Base-by-base conservation (phyloP, 2,797 vertebrate genomes). In the Tinamus major region DNA sequence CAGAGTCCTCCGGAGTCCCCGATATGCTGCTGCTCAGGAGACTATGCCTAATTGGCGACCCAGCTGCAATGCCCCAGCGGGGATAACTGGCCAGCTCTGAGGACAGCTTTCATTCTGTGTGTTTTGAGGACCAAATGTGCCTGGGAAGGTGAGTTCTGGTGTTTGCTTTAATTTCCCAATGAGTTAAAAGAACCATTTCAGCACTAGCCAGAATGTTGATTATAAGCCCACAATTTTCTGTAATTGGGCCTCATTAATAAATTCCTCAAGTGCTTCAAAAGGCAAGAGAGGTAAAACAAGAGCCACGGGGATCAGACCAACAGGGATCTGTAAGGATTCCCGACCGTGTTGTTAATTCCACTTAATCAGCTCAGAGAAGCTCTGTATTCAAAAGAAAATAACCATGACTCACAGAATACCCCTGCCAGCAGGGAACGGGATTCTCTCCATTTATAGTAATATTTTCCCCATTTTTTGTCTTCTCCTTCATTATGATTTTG, bases 221-320 rank as follows among this genome's bases (percentile, higher is more conserved):
- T 94, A 91, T 88, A 97, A 97, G 91, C 63, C 77, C 92, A 87
- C 90, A 93, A 62, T 95, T 89, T 96, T 95, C 93, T 85, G 35
- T 97, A 97, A 97, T 96, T 97, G 91, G 96, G 75, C 70, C 97
- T 98, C 97, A 97, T 98, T 97, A 98, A 97, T 97, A 97, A 97
- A 98, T 98, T 97, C 96, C 96, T 97, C 87, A 93, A 95, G 93
- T 68, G 63, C 94, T 95, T 83, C 85, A 79, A 96, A 95, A 96
- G 87, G 83, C 94, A 91, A 64, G 41, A 94, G 95, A 97, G 78
- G 93, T 96, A 93, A 95, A 97, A 97, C 63, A 95, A 94, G 93
- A 94, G 78, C 92, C 91, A 93, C 63, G 68, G 91, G 88, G 89
- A 95, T 96, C 61, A 96, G 93, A 95, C 96, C 84, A 93, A 96